Base-by-base conservation (phyloP, 2,888 invertebrate species). In the Odontothrips loti region DNA sequence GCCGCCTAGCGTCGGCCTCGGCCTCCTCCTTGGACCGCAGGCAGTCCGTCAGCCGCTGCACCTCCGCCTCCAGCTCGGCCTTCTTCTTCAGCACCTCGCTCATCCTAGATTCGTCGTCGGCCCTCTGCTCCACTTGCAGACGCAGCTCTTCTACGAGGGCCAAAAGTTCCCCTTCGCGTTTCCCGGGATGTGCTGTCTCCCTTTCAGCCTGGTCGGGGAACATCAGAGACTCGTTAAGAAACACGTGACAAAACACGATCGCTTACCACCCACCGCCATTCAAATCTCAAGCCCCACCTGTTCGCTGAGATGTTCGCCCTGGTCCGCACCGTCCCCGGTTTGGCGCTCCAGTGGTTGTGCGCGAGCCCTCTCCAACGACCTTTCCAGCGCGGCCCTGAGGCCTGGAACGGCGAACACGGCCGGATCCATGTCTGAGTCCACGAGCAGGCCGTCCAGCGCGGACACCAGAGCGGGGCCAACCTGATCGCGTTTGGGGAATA, bases 301-400 rank as follows among this genome's bases (percentile, higher is more conserved):
- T 17, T 58, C 58, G 20, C 58, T 58, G 12, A 17, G 58, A 6
- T 17, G 20, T 58, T 17, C 58, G 58, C 58, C 58, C 15, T 58
- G 58, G 58, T 58, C 58, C 58, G 20, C n/a, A 8, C n/a, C 58
- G 58, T n/a, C 58, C 58, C n/a, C 58, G 20, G n/a, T 17, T 0
- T 15, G 20, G 15, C 12, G 51, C 51, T 58, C 58, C 58, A 17
- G 58, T 6, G 58, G 10, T 6, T 4, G 58, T 1, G 0, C 58
- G 58, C 58, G 17, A 6, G 17, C 58, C 80, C 75, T 82, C 82
- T 29, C 80, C 43, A 43, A 80, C 80, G 78, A 80, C 81, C 51
- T 81, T 58, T 82, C 81, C 79, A 82, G 80, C 80, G 79, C 78
- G 29, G 75, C 23, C 9, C 81, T 75, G 43, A 80, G 47, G 20